Base-by-base conservation (phyloP, 2,888 invertebrate species). In the Microchrysa polita region DNA sequence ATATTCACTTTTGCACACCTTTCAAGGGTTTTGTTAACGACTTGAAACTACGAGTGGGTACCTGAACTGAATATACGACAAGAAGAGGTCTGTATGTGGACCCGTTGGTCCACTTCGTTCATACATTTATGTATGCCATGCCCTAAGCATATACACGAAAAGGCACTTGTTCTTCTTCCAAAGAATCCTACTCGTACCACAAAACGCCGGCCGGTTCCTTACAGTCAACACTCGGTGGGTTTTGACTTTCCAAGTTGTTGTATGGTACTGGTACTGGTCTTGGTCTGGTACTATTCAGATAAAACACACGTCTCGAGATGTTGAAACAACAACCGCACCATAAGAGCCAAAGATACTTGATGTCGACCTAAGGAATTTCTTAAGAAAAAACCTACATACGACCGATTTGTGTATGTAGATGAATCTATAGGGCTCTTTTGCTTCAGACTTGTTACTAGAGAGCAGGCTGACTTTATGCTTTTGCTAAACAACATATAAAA, bases 1-100 rank as follows among this genome's bases (percentile, higher is more conserved):
- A 67, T 53, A 67, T 67, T 67, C 67, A 53, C 67, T 53, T n/a
- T 67, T 67, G 67, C n/a, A 52, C 67, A 53, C 67, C 67, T 67
- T 53, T 27, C n/a, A 27, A 5, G 16, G 12, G 16, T 27, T 22
- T 27, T 5, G 27, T 53, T 52, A 7, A 34, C 7, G 40, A 23
- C 23, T 61, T 61, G n/a, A n/a, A n/a, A n/a, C n/a, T n/a, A n/a
- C n/a, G n/a, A n/a, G n/a, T n/a, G n/a, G 61, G 40, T 23, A 23
- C 27, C 7, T 34, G n/a, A 27, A 40, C n/a, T 34, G n/a, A 27
- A 40, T 9, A 61, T 16, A 18, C 4, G 40, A 61, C 40, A 34
- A 23, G 27, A 61, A 61, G 27, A 7, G 61, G 61, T 40, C 61
- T 61, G 18, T 34, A 34, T 2, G 4, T 34, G 27, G 7, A 34